A percentile compares a stretch with the other conserved stretches of the same genome.
phyloP scores from a whole-genome alignment of 2,888 invertebrate species.

The Torymus tubicola region DNA sequence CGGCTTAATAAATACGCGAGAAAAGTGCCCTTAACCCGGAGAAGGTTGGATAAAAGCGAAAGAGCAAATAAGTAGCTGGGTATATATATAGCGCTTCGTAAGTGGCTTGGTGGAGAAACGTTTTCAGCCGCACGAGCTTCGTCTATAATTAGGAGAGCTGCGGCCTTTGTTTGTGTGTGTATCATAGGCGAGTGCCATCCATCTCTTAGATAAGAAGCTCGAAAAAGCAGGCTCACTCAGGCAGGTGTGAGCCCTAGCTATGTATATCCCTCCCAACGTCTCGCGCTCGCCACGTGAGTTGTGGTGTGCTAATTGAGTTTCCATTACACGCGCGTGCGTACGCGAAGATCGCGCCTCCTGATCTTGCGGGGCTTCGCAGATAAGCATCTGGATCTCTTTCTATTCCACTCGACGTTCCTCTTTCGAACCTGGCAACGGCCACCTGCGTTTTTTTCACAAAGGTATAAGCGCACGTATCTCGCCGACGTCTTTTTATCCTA shows the following conservation, averaged over 20 bases:
- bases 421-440: constrained; percentile 13
- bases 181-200: constrained; percentile 40
- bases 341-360: not conserved
- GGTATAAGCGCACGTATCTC: not conserved
- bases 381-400: constrained; percentile 57
- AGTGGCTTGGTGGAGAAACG: not conserved
- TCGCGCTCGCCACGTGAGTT: constrained; percentile 39
- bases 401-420: constrained; percentile 20
- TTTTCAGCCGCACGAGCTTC: not conserved
- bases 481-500: constrained; percentile 8
- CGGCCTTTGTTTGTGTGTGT: not conserved
- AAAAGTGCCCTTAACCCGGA: not conserved
- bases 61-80: no score
- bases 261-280: constrained; percentile 5
- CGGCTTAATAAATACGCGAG: not conserved
- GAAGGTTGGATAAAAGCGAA: no score
- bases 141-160: constrained; percentile 20
- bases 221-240: not conserved
- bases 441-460: constrained; percentile 46
- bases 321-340: constrained; percentile 59
- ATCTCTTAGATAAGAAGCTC: not conserved
- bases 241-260: constrained; percentile 28
- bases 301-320: constrained; percentile 66
- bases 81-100: no score
- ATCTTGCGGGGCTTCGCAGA: constrained; percentile 36